phyloP scores from a whole-genome alignment of 2,113 vertebrate genomes.

The Butorides virescens region DNA sequence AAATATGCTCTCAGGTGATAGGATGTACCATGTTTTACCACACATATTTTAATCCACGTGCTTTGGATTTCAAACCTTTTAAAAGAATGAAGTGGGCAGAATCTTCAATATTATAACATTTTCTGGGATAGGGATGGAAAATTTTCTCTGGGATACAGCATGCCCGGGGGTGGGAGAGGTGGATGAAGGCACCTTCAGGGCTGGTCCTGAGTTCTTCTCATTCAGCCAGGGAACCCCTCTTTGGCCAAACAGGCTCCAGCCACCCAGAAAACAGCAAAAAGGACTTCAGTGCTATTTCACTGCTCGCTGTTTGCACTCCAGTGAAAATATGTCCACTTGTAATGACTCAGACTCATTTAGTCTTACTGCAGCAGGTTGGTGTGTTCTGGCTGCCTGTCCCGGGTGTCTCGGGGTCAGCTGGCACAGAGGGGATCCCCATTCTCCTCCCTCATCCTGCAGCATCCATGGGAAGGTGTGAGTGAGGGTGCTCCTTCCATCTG shows the following conservation, averaged over 20 bases:
- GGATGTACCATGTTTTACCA: background rate
- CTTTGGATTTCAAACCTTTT: background rate
- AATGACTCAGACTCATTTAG: background rate
- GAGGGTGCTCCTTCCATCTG: background rate
- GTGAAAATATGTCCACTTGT: background rate
- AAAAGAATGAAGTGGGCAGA: background rate
- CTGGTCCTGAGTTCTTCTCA: background rate
- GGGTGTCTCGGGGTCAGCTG: fast-evolving
- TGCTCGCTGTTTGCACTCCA: background rate
- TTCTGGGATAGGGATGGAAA: background rate
- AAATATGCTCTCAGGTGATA: background rate
- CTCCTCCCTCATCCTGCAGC: background rate
- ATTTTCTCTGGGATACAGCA: background rate
- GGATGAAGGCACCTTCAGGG: background rate
- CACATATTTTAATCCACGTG: fast-evolving
- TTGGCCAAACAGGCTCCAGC: background rate
- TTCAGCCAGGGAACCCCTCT: background rate
- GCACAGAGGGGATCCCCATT: background rate
- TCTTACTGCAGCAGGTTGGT: background rate
- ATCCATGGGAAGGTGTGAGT: background rate
- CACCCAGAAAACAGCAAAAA: background rate
- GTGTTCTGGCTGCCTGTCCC: background rate
- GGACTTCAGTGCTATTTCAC: background rate
- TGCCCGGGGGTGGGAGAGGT: fast-evolving
- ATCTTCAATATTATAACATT: background rate